Base-by-base conservation (phyloP, 2,113 vertebrate species). In the Ellobius talpinus region DNA sequence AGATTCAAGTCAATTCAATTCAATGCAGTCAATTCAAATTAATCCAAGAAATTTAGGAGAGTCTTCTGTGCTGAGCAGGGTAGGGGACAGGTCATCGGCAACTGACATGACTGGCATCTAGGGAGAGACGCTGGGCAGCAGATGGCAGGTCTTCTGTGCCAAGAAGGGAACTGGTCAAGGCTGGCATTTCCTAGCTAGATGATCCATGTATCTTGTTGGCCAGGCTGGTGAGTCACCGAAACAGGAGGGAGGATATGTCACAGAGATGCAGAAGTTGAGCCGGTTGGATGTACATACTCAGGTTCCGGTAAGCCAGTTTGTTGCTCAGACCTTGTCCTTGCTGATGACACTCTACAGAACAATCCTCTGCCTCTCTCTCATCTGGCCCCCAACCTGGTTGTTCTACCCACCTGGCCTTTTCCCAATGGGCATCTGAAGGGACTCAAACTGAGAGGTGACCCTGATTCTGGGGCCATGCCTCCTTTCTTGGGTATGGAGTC, bases 401-500 rank as follows among this genome's bases (percentile, higher is more conserved):
- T 24, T 10, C 36, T 77, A 47, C n/a, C 72, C 79, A 52, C 55
- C 7, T 19, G 19, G 0, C 2, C 26, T 31, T 7, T 33, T 58
- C 1, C 29, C 2, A 0, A 13, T 24, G 3, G 2, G 39, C 7
- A 23, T 61, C 39, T 45, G 39, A 0, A 0, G 31, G 93, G 26
- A 33, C 26, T 26, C 68, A n/a, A 24, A 33, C 68, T 21, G 97
- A 94, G 95, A 94, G 85, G 94, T 96, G 98, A 97, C 92, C 63
- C 97, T 89, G 87, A 76, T 95, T 0, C 66, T 14, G 0, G 36
- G 0, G 47, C 45, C 55, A 14, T 42, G 63, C 33, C 24, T 66
- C 31, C 82, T n/a, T 58, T 47, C 72, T 72, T 42, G 50, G 9
- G 13, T 23, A 6, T 70, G 72, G 23, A 29, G 0, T 6, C 24